Percentiles rank a stretch among this genome's conserved stretches.
Evolutionary conservation across 2,888 invertebrate genomes (phyloP).

Genomic region (Deroplatys truncata): DNA sequence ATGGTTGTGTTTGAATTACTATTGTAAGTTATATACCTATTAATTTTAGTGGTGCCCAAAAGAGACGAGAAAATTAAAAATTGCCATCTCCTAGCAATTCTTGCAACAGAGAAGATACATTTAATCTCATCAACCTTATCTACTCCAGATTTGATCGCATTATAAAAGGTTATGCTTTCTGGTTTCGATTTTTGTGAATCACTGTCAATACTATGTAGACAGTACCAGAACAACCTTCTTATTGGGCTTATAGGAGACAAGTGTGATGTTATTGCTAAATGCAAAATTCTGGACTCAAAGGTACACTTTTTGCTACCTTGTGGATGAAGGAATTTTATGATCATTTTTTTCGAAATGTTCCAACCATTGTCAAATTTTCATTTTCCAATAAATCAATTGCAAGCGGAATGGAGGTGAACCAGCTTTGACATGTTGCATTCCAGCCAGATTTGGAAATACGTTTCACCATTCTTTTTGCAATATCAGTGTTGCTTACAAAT

Average conservation of each 20-base stretch:
- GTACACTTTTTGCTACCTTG: not conserved
- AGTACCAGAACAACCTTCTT: slow-evolving; percentile 9
- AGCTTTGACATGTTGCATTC: slow-evolving; percentile 31
- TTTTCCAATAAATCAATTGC: slow-evolving; percentile 10
- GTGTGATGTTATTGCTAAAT: slow-evolving; percentile 18
- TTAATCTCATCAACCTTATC: slow-evolving; percentile 19
- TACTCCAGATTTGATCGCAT: not conserved
- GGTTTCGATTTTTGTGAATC: not conserved
- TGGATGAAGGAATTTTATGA: not conserved
- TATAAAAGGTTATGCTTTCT: no score
- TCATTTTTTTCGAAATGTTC: slow-evolving; percentile 25
- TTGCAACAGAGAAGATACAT: slow-evolving; percentile 4
- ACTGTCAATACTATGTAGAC: slow-evolving; percentile 8
- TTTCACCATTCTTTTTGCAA: slow-evolving; percentile 29
- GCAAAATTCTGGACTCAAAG: slow-evolving; percentile 18
- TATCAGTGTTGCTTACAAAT: slow-evolving; percentile 29
- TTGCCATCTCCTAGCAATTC: not conserved
- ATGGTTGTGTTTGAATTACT: no score
- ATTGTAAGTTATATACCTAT: not conserved
- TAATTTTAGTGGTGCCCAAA: not conserved
- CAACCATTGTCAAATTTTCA: slow-evolving; percentile 23
- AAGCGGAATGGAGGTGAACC: slow-evolving; percentile 28
- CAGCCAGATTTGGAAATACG: slow-evolving; percentile 28
- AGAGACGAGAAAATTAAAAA: slow-evolving; percentile 10
- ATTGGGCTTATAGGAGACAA: slow-evolving; percentile 25